A percentile compares a stretch with the other conserved stretches of the same genome.
These are phyloP conservation scores for Schizopygopsis malacanthus DNA, from an alignment of 2,797 vertebrate species.

Conservation along the genomic window DNA sequence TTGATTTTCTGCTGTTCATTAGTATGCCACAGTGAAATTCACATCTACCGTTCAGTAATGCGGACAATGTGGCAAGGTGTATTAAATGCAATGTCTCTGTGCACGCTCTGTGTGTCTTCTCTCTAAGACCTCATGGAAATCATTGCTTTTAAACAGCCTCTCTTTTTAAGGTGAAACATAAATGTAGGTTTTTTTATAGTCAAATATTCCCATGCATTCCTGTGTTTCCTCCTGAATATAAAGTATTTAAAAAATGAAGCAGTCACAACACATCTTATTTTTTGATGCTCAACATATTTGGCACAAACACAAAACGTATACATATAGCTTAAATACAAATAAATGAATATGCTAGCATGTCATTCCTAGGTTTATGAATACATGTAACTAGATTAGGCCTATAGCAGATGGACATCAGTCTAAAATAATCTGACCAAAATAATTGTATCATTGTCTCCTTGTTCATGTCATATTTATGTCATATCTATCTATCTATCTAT, in stretches of 20 bases:
- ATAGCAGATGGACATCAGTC: not conserved
- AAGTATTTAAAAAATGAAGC: not conserved
- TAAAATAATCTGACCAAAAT: constrained; percentile 3
- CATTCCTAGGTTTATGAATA: not conserved
- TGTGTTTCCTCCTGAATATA: not conserved
- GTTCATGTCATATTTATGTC: not conserved
- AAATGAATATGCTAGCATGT: not conserved
- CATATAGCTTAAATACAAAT: not conserved
- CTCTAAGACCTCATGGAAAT: constrained; percentile 6
- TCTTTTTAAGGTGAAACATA: not conserved
- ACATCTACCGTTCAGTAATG: constrained; percentile 1
- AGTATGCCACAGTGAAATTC: constrained; percentile 14
- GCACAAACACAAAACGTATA: too few relatives aligned
- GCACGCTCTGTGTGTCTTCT: not conserved
- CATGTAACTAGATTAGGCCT: not conserved
- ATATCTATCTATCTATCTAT: too few relatives aligned
- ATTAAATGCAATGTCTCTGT: constrained; percentile 31
- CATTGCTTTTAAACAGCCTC: not conserved
- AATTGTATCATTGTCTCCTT: not conserved
- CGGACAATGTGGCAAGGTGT: not conserved
- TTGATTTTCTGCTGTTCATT: constrained; percentile 37
- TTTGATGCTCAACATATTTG: too few relatives aligned
- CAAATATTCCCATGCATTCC: not conserved
- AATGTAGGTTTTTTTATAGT: not conserved
- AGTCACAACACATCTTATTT: not conserved